phyloP scores from a whole-genome alignment of 2,888 invertebrate species.

The Cloeon dipterum region DNA sequence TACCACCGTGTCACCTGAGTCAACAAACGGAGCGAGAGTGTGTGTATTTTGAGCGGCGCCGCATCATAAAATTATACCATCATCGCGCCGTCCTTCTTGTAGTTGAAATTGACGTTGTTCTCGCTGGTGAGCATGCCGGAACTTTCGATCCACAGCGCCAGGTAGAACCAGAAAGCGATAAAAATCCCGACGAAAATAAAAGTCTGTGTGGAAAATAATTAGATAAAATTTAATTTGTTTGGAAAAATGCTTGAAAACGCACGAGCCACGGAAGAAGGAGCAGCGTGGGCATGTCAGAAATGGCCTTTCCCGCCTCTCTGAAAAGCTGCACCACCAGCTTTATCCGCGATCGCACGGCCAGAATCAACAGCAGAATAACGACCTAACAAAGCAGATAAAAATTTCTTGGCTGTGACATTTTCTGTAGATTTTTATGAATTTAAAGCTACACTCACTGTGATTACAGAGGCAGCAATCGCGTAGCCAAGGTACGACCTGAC shows the following conservation, averaged over 20 bases:
- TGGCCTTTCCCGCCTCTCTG: conserved; percentile 39
- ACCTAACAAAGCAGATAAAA: conserved; percentile 11
- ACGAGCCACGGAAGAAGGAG: conserved; percentile 35
- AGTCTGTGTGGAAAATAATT: neutral
- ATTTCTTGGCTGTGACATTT: neutral
- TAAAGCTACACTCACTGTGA: conserved; percentile 23
- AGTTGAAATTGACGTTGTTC: conserved; percentile 12
- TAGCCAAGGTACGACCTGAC: conserved; percentile 24
- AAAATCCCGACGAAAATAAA: conserved; percentile 13
- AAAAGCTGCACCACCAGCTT: conserved; percentile 35
- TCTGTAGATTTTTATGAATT: neutral
- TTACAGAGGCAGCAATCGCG: conserved; percentile 31
- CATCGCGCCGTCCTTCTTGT: conserved; percentile 20
- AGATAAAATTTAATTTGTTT: neutral
- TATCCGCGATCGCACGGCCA: conserved; percentile 36
- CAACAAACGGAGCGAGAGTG: conserved; percentile 3
- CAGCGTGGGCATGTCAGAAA: conserved; percentile 32
- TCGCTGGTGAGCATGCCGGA: conserved; percentile 22
- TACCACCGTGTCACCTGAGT: conserved; percentile 21
- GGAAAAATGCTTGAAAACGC: conserved; percentile 11
- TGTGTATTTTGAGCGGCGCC: no score
- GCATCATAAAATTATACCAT: conserved; percentile 14
- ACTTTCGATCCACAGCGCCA: conserved; percentile 35
- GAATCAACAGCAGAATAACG: conserved; percentile 26
- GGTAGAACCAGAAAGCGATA: conserved; percentile 29